phyloP scores from a whole-genome alignment of 2,888 invertebrate species.

The Drosophila melanosoma region DNA sequence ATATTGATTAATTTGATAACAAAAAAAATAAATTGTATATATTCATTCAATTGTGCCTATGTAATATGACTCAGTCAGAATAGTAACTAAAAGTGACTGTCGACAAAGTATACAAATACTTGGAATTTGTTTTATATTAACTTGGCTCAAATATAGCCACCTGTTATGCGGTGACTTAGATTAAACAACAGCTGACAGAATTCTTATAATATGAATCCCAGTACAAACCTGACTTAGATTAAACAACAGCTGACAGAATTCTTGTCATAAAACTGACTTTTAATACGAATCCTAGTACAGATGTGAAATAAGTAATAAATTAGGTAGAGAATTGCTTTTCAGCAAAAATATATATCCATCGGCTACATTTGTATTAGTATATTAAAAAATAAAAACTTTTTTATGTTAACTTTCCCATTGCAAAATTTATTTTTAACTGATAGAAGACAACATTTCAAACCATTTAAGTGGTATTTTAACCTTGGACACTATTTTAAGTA shows the following conservation, averaged over 20 bases:
- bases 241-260: constrained; percentile 29
- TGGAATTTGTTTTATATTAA: neutral
- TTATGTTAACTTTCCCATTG: neutral
- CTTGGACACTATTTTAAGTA: neutral
- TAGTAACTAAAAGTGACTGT: constrained; percentile 20
- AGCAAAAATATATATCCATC: neutral
- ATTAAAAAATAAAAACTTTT: too few species aligned
- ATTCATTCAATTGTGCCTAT: neutral
- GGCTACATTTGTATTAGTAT: neutral
- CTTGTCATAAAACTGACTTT: constrained; percentile 19
- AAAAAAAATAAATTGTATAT: constrained; percentile 14
- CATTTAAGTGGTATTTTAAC: constrained; percentile 2
- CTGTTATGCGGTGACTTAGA: constrained; percentile 11
- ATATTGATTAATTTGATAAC: constrained; percentile 35
- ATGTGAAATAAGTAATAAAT: neutral
- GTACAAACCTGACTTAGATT: neutral
- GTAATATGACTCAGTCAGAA: constrained; percentile 8
- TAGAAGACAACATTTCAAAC: neutral
- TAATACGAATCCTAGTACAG: constrained; percentile 8
- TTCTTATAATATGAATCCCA: constrained; percentile 15
- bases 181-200: constrained; percentile 27
- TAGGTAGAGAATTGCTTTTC: neutral
- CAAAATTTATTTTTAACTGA: neutral
- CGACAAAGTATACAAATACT: constrained; percentile 2
- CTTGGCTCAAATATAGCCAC: constrained; percentile 1